Evolutionary conservation across 2,113 vertebrate species (phyloP), one percentile per base, ranked within the genome.

Genomic region (Brachyhypopomus occidentalis): DNA sequence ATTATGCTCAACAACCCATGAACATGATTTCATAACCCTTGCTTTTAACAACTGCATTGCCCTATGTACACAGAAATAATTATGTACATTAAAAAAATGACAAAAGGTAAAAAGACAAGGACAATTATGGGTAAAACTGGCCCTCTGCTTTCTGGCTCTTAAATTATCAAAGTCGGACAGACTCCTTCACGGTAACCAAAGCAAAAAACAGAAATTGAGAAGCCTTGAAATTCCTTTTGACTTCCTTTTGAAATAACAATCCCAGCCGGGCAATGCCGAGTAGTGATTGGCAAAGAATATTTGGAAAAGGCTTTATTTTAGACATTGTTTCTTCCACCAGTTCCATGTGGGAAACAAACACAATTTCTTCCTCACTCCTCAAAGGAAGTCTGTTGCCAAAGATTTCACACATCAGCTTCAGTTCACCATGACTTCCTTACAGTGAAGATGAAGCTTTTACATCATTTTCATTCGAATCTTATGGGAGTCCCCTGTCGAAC

Each of bases 391-490:
- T 71, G 70, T 78, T 62, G 62, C 66, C 77, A 80, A 66, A 12
- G 63, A 76, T 70, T 70, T 76, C 38, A 82, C 69, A 75, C 66
- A 75, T 20, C n/a, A 64, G 73, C 63, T 83, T 56, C 22, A 52
- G 63, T 76, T 76, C 23, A 77, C 55, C 22, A 38, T 71, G 52
- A 72, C 36, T 58, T 23, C 70, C 66, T 63, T 75, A 72, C 23
- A 63, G 48, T 60, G 45, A 56, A 41, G 56, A 64, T 81, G 59
- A 27, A 34, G 69, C 56, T 83, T 90, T 96, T 91, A 99, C 88
- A 99, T 98, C 95, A 99, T 98, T 92, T 99, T 99, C 97, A 99
- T 99, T 89, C 98, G 98, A 94, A 99, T 98, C 88, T 98, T 98
- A 83, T 97, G 93, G 0, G 97, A 95, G 0, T 95, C 94, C 0